Base-by-base conservation (phyloP, 2,888 invertebrate genomes). In the Hyposoter dolosus region DNA sequence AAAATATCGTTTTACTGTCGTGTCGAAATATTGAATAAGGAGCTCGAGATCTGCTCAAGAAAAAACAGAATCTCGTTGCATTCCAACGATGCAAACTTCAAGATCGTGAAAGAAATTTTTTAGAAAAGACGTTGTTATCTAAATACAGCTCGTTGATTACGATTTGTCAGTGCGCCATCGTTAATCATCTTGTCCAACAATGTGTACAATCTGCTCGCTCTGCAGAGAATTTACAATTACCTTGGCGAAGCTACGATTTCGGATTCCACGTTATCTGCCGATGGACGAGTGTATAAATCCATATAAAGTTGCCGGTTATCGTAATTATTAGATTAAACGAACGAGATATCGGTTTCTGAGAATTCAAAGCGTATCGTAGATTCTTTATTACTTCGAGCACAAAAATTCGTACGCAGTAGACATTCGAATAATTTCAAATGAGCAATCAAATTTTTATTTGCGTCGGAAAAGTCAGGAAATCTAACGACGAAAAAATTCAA, bases 161-260 rank as follows among this genome's bases (percentile, higher is more conserved):
- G 66, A 66, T 45, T 50, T 74, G n/a, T 32, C 43, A 63, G 19
- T 56, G 40, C 40, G 43, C 23, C 43, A 81, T 56, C 66, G 23
- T 81, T 40, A 66, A 72, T 83, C 65, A 66, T 65, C 65, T 32
- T 19, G 40, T 71, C 40, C 66, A 56, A 56, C n/a, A 63, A 56
- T 68, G 23, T 12, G 23, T 23, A 45, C 63, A 76, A 80, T 80
- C 63, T 53, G 19, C 19, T 28, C 35, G n/a, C 6, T 23, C 0
- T 7, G 5, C 19, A 9, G 60, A 23, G 17, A 6, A 23, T 15
- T 10, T 9, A 17, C 17, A 66, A 78, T 74, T 32, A 60, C 47
- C 17, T 66, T n/a, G 43, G 65, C 40, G 15, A 78, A 53, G 40
- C 23, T 19, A 4, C 40, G n/a, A 53, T 69, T 69, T 71, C 19